These are phyloP conservation scores for Drosophila ambigua DNA, from an alignment of 1,140 invertebrate species.

Conservation along the genomic window DNA sequence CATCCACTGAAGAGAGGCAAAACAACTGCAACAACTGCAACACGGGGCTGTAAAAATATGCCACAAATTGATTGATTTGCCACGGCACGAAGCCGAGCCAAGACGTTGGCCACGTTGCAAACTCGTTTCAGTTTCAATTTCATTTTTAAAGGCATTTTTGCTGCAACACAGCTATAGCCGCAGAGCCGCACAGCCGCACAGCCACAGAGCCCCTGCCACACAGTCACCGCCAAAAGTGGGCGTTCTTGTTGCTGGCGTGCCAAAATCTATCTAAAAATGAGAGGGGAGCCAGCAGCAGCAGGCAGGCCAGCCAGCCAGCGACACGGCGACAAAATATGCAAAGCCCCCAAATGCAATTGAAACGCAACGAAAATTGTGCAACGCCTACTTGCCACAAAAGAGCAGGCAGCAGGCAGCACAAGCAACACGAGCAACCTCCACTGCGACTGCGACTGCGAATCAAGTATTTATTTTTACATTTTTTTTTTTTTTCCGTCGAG, in stretches of 20 bases:
- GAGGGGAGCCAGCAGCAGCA: too few species aligned
- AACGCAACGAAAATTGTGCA: slow-evolving; percentile 72
- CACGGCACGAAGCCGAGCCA: slow-evolving; percentile 71
- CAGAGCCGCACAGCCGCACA: too few species aligned
- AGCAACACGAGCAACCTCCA: too few species aligned
- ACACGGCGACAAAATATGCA: slow-evolving; percentile 76
- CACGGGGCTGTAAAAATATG: slow-evolving; percentile 62
- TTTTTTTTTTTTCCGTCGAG: not conserved
- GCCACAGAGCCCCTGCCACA: not conserved
- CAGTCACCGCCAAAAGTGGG: slow-evolving; percentile 44
- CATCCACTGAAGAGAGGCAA: slow-evolving; percentile 5
- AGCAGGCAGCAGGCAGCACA: too few species aligned
- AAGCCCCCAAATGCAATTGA: slow-evolving; percentile 68
- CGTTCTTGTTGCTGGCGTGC: slow-evolving; percentile 62
- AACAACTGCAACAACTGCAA: slow-evolving; percentile 21
- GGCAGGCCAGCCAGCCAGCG: not conserved
- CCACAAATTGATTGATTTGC: slow-evolving; percentile 82
- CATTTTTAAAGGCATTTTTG: slow-evolving; percentile 69
- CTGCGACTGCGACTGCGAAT: slow-evolving; percentile 14
- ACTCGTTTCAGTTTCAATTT: slow-evolving; percentile 80
- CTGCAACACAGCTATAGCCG: not conserved
- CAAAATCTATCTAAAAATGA: slow-evolving; percentile 59
- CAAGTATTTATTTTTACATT: slow-evolving; percentile 41
- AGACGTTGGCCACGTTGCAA: slow-evolving; percentile 45
- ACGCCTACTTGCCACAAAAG: slow-evolving; percentile 64